These are phyloP conservation scores for Hemibagrus wyckioides DNA, from an alignment of 2,113 vertebrate genomes.

Conservation along the genomic window DNA sequence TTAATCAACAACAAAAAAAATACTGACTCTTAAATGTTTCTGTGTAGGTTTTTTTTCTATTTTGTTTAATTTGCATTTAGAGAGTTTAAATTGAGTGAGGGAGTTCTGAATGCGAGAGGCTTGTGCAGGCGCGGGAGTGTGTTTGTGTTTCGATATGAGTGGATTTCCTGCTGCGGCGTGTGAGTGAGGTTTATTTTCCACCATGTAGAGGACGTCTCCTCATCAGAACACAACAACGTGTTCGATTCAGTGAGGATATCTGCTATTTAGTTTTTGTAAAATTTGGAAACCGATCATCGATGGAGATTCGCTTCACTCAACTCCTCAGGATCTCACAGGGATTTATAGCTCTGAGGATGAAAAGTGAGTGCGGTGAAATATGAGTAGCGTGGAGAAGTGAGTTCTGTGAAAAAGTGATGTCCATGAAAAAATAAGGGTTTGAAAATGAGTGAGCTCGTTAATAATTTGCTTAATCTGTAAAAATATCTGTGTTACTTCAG, in stretches of 20 bases:
- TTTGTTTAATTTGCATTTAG: background rate
- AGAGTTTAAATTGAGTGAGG: background rate
- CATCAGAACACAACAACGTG: background rate
- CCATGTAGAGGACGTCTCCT: background rate
- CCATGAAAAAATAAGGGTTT: no score
- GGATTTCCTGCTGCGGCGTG: background rate
- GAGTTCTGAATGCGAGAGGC: background rate
- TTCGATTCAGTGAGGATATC: background rate
- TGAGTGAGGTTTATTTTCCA: background rate
- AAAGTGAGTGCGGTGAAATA: no score
- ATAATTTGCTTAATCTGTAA: background rate
- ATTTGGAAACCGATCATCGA: background rate
- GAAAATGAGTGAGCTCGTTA: no score
- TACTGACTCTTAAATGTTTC: no score
- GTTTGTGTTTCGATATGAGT: background rate
- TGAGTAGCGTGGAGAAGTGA: no score
- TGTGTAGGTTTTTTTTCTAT: no score
- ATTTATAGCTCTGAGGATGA: background rate
- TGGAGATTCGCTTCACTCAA: no score
- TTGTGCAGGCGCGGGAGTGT: background rate
- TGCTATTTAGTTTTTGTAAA: background rate
- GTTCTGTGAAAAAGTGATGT: no score
- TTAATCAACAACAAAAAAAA: no score
- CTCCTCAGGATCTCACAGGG: background rate
- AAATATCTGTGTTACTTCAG: constrained; percentile 66